These are phyloP conservation scores for Burhinus bistriatus DNA, from an alignment of 2,113 vertebrate genomes.

Conservation along the genomic window DNA sequence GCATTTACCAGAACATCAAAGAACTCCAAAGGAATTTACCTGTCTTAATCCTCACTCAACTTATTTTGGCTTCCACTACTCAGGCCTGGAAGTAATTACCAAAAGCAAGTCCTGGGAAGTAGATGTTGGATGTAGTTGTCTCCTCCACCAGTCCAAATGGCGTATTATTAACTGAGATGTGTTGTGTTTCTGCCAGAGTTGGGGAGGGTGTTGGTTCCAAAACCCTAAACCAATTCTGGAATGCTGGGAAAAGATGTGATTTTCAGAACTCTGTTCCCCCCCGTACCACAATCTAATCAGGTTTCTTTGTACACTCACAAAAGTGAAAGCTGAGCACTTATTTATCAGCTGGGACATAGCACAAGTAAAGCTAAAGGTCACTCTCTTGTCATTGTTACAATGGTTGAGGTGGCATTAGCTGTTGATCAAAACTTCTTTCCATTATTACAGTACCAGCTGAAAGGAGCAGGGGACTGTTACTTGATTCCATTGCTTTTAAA, in stretches of 20 bases:
- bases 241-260: neutral
- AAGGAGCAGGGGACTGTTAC: neutral
- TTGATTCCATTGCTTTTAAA: neutral
- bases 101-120: neutral
- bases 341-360: neutral
- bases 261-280: neutral
- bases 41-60: neutral
- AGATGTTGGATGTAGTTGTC: neutral
- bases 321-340: neutral
- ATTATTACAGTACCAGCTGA: neutral
- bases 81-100: neutral
- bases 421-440: neutral
- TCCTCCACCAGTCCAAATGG: neutral
- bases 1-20: neutral
- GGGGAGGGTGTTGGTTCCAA: neutral
- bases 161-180: neutral
- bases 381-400: neutral
- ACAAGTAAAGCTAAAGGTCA: neutral
- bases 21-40: neutral
- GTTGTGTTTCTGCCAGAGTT: neutral
- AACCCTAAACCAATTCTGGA: neutral
- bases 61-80: neutral
- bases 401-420: neutral
- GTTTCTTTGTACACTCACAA: neutral
- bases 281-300: accelerated